Evolutionary conservation across 2,888 invertebrate species (phyloP), one percentile per base, ranked within the genome.

Genomic region (Cylloceria caligata): DNA sequence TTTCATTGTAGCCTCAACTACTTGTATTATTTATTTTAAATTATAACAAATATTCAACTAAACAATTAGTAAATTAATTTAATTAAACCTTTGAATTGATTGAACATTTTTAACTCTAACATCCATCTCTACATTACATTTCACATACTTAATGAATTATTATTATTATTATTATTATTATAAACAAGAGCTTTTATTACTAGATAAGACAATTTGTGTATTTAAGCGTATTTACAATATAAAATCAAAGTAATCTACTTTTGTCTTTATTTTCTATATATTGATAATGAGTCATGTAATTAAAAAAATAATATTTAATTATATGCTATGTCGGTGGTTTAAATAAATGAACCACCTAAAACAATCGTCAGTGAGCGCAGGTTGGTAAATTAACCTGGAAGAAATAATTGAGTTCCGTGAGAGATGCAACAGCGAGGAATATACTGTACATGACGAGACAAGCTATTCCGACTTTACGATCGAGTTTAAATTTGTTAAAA

Each of bases 331-430:
- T 21, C 5, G 67, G 67, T 45, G 75, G 30, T 24, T n/a, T 19
- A 1, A 21, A 6, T 11, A 19, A 1, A 16, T 47, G 47, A 60
- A 69, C 42, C 82, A 75, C 82, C 79, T 49, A 16, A 11, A 67
- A 21, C 83, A 82, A 86, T 84, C 81, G 85, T 89, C 88, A 93
- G 89, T 95, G 94, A 71, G 93, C 93, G 90, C 97, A 97, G 9
- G 95, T 94, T 0, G 97, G 96, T 67, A 95, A 92, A 93, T 97
- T 97, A 6, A 97, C 96, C 1, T 93, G 92, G 87, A 96, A 96
- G 91, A 97, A 96, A 6, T 96, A 94, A 90, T 97, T 97, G 69
- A 97, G 93, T 92, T 97, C 97, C 68, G 96, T 95, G 24, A 97
- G 92, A 11, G 96, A 94, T 0, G 97, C 96, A 83, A 97, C 92